A percentile compares a stretch with the other conserved stretches of the same genome.
Conservation (phyloP, 1,140 invertebrate genomes). For the Tetraneura akinire region DNA sequence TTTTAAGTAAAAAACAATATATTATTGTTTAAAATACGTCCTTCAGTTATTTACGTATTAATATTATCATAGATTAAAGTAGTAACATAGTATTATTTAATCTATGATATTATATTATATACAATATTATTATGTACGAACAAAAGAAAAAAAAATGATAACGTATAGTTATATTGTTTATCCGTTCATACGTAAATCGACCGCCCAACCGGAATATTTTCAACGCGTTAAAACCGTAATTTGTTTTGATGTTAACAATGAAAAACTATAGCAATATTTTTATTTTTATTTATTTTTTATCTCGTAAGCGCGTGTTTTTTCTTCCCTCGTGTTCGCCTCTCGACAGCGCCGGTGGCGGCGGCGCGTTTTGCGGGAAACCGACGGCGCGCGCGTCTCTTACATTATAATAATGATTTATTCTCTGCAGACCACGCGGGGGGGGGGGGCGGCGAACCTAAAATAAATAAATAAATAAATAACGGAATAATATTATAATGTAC, state of each 20-base stretch:
- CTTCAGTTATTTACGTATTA: too few relatives aligned
- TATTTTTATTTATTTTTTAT: neutral
- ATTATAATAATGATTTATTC: constrained; percentile 11
- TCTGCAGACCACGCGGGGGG: neutral
- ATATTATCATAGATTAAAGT: too few relatives aligned
- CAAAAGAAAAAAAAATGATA: too few relatives aligned
- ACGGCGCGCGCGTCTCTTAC: neutral
- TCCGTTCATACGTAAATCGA: too few relatives aligned
- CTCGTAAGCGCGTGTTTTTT: neutral
- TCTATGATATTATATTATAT: too few relatives aligned
- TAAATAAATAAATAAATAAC: too few relatives aligned
- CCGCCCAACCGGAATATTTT: neutral
- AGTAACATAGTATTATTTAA: too few relatives aligned
- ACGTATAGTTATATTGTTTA: too few relatives aligned
- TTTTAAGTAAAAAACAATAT: too few relatives aligned
- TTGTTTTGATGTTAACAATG: constrained; percentile 10
- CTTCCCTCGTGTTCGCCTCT: neutral
- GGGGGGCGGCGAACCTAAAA: neutral
- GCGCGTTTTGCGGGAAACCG: neutral
- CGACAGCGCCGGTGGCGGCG: neutral
- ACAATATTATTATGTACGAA: too few relatives aligned
- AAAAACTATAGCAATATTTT: constrained; percentile 23
- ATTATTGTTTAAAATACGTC: too few relatives aligned
- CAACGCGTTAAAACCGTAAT: constrained; percentile 4
- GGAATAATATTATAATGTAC: too few relatives aligned